Conservation (phyloP, 2,113 vertebrate genomes). For the Mohoua ochrocephala region DNA sequence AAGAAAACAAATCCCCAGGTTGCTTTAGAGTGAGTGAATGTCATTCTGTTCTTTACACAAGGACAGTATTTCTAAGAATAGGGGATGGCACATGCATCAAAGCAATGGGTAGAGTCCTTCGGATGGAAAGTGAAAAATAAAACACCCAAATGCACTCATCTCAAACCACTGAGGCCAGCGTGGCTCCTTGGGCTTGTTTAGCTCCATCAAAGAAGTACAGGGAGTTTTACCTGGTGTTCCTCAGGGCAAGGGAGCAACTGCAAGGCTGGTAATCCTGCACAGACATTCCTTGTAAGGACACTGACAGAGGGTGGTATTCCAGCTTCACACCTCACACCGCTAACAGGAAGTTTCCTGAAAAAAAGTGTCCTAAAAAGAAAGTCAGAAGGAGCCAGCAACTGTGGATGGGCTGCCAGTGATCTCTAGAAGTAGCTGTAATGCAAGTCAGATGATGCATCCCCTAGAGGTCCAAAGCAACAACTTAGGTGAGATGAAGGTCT, state of each 20-base stretch:
- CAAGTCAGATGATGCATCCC: background rate
- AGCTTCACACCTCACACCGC: background rate
- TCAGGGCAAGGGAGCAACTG: background rate
- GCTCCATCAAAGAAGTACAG: background rate
- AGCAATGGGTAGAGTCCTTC: background rate
- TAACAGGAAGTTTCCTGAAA: background rate
- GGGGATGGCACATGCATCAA: background rate
- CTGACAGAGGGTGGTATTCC: background rate
- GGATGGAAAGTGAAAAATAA: background rate
- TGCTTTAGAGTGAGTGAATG: background rate
- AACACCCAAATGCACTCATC: background rate
- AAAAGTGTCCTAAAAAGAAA: background rate
- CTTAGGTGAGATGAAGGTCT: background rate
- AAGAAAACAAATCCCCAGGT: conserved; percentile 15
- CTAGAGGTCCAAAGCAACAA: background rate
- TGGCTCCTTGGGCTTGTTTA: background rate
- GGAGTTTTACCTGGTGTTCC: background rate
- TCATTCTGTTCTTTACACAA: background rate
- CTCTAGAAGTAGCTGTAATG: background rate
- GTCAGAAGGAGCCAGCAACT: background rate
- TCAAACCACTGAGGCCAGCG: background rate
- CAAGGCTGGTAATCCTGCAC: background rate
- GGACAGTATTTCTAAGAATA: background rate
- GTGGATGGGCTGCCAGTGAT: background rate
- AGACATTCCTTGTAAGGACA: background rate